Conservation (phyloP, 2,113 vertebrate species). For the Thermophis baileyi region DNA sequence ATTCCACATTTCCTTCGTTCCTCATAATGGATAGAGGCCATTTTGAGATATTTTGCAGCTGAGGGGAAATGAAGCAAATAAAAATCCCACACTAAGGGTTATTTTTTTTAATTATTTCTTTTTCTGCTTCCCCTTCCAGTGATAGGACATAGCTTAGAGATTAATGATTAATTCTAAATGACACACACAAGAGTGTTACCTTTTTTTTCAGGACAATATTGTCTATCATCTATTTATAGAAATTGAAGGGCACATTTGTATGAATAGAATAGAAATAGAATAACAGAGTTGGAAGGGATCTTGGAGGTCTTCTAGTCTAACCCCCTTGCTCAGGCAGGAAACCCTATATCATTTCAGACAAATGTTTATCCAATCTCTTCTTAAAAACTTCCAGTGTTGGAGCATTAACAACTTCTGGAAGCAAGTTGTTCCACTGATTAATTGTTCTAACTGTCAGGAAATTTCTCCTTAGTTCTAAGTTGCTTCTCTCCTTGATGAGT, state of each 20-base stretch:
- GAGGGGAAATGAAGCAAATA: background rate
- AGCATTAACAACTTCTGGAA: too few relatives aligned
- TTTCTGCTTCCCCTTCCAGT: background rate
- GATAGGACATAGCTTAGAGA: background rate
- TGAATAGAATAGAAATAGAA: too few relatives aligned
- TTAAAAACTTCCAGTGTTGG: too few relatives aligned
- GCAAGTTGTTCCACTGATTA: too few relatives aligned
- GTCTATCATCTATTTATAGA: background rate
- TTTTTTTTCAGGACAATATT: background rate
- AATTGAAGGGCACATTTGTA: background rate
- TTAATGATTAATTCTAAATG: background rate
- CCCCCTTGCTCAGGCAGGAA: too few relatives aligned
- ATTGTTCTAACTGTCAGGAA: too few relatives aligned
- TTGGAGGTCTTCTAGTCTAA: too few relatives aligned
- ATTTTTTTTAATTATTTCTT: background rate
- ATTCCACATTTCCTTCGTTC: background rate
- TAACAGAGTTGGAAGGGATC: too few relatives aligned
- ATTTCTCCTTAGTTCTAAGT: too few relatives aligned
- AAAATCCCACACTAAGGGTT: background rate
- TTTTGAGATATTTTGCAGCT: background rate
- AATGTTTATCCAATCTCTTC: too few relatives aligned
- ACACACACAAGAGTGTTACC: accelerated
- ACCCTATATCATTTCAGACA: too few relatives aligned
- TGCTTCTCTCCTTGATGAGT: too few relatives aligned
- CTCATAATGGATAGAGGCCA: background rate